Base-by-base conservation (phyloP, 2,113 vertebrate species). In the Phylloscopus whistleri region DNA sequence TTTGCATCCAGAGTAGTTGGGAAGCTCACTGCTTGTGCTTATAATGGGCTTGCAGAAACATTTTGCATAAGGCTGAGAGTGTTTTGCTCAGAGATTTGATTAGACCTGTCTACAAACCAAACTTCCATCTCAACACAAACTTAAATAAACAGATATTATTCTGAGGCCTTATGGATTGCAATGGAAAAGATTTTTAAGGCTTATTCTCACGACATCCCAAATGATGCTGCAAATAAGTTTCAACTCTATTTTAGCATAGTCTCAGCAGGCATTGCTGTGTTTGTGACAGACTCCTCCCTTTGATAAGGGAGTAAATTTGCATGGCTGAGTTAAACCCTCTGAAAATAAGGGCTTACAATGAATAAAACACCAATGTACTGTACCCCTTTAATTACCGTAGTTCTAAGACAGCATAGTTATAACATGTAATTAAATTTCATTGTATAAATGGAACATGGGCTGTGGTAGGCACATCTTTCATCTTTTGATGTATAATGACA, bases 401-500 rank as follows among this genome's bases (percentile, higher is more conserved):
- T 96, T 96, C 91, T 96, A 95, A 96, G 92, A 58, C 87, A 89
- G 84, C 91, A 74, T 77, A 90, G 92, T 96, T 97, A 87, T 94
- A 96, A 96, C 95, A 94, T 96, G 94, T 96, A 97, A 97, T 97
- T 97, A 96, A 96, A 97, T 97, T 96, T 95, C 90, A 89, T 96
- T 96, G 95, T 96, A 95, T 82, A 97, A 97, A 96, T 96, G 94
- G 94, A 97, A 91, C 96, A 97, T 90, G 87, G 95, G 90, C 95
- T 94, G 79, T 81, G 84, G 93, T 95, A 97, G 86, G 91, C 93
- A 94, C 90, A 93, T 95, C 97, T 96, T 97, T 97, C 90, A 92
- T 98, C 97, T 96, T 97, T 97, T 98, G 97, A 98, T 97, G 96
- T 97, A 97, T 97, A 97, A 98, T 97, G 97, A 97, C 96, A 97